Conservation (phyloP, 2,888 invertebrate genomes). For the Rhopalosiphum nymphaeae region DNA sequence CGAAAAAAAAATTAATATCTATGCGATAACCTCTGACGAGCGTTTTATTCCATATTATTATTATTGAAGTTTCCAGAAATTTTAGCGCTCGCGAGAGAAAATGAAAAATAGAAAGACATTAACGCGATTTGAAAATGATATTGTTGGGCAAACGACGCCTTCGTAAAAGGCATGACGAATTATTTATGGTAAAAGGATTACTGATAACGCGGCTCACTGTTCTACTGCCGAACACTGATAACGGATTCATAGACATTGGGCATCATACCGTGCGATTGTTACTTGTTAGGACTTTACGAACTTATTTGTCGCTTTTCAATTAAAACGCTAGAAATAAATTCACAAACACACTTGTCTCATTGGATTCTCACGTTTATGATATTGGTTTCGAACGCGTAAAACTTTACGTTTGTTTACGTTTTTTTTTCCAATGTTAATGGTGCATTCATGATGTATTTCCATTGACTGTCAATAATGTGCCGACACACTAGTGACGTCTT, state of each 20-base stretch:
- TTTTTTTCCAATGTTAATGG: not conserved
- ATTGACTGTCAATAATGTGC: not conserved
- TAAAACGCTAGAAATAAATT: constrained; percentile 15
- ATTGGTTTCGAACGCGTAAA: not conserved
- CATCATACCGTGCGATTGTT: not conserved
- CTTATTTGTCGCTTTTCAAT: not conserved
- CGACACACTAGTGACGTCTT: not conserved
- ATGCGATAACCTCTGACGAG: not conserved
- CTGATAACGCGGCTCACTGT: not conserved
- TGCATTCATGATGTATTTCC: not conserved
- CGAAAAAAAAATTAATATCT: not conserved
- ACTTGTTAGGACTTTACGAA: not conserved
- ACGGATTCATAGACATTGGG: not conserved
- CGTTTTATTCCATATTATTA: not conserved
- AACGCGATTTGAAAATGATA: not conserved
- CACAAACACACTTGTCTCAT: not conserved
- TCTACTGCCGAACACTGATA: not conserved
- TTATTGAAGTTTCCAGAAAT: not conserved
- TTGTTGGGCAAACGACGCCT: not conserved
- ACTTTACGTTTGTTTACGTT: not conserved
- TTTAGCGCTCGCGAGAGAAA: not conserved
- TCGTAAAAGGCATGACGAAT: not conserved
- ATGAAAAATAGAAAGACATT: not conserved
- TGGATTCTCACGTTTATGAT: not conserved
- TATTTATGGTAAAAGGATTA: not conserved